Conservation (phyloP, 2,113 vertebrate species). For the Pungitius pungitius region DNA sequence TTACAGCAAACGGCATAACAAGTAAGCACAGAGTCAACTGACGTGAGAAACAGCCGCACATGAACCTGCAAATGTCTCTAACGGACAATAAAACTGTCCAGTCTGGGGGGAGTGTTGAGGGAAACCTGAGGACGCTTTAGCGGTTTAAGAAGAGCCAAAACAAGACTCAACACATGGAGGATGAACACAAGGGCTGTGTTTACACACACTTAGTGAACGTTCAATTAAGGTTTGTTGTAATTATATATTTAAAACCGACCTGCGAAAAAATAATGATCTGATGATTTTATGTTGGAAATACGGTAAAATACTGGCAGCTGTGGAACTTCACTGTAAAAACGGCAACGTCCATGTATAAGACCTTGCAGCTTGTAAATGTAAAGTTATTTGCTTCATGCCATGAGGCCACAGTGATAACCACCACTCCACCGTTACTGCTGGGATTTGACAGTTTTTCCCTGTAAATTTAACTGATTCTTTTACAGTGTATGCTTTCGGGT, state of each 20-base stretch:
- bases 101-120: background rate
- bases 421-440: too few relatives aligned
- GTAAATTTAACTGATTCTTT: too few relatives aligned
- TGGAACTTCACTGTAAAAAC: too few relatives aligned
- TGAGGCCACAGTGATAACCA: too few relatives aligned
- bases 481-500: too few relatives aligned
- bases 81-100: background rate
- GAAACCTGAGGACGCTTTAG: slow-evolving; percentile 22
- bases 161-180: slow-evolving; percentile 16
- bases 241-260: slow-evolving; percentile 36
- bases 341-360: too few relatives aligned
- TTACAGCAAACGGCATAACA: background rate
- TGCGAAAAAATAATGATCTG: too few relatives aligned
- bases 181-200: slow-evolving; percentile 41
- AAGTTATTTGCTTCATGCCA: too few relatives aligned
- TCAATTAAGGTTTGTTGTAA: slow-evolving; percentile 49
- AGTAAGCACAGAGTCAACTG: background rate
- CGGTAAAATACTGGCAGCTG: too few relatives aligned
- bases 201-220: slow-evolving; percentile 44
- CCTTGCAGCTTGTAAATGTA: too few relatives aligned
- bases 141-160: slow-evolving; percentile 7
- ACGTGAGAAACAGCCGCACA: slow-evolving; percentile 10
- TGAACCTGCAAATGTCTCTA: slow-evolving; percentile 8
- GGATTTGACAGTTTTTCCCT: too few relatives aligned
- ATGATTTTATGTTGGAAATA: too few relatives aligned